These are phyloP conservation scores for Aphis gossypii DNA, from an alignment of 1,140 invertebrate species.

Conservation along the genomic window DNA sequence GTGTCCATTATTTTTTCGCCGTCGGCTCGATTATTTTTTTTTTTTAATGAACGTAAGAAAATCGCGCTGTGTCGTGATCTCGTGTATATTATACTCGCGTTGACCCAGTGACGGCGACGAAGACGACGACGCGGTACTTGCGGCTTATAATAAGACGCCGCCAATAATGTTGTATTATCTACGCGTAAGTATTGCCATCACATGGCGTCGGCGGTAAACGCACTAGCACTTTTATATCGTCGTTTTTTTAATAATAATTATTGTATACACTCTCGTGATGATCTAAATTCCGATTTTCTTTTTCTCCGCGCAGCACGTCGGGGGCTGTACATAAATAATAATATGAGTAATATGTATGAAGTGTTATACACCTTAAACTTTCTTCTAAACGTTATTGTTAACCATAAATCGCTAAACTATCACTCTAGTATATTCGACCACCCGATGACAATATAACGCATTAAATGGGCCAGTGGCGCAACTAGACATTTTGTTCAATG, in stretches of 20 bases:
- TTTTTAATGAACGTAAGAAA: neutral
- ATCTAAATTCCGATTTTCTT: neutral
- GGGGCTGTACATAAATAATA: neutral
- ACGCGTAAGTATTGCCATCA: neutral
- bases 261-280: neutral
- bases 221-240: neutral
- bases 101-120: constrained; percentile 13
- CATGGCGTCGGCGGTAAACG: neutral
- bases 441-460: neutral
- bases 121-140: neutral
- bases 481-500: neutral
- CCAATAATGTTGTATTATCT: neutral
- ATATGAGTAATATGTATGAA: neutral
- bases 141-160: neutral
- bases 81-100: neutral
- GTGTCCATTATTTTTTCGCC: neutral
- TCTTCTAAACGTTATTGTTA: constrained; percentile 4
- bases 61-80: neutral
- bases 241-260: neutral
- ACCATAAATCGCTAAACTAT: neutral
- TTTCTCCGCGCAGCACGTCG: neutral
- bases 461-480: neutral
- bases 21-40: neutral
- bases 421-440: neutral
- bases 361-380: neutral